Conservation (phyloP, 2,113 vertebrate genomes). For the Polyodon spathula region DNA sequence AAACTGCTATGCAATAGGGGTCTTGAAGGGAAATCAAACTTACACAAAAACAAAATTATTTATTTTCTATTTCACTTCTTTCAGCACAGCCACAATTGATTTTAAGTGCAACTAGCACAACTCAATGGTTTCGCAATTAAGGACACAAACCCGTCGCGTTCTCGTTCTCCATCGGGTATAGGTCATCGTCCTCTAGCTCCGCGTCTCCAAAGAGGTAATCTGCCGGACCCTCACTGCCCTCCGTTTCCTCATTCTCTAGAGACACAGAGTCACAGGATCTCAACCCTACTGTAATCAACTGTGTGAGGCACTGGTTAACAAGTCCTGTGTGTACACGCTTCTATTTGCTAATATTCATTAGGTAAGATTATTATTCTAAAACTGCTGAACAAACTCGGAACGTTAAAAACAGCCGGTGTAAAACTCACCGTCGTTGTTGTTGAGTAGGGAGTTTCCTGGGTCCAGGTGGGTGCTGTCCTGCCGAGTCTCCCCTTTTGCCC, state of each 20-base stretch:
- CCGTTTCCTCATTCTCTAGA: conserved; percentile 89
- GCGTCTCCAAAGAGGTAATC: conserved; percentile 90
- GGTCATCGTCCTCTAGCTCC: conserved; percentile 86
- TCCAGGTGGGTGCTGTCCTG: conserved; percentile 77
- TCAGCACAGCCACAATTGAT: too few relatives aligned
- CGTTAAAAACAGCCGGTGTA: not conserved
- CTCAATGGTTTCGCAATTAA: not conserved
- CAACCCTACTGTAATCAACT: not conserved
- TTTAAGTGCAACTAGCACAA: not conserved
- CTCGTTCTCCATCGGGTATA: conserved; percentile 88
- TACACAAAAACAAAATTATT: too few relatives aligned
- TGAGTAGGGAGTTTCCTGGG: conserved; percentile 70
- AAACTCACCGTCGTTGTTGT: conserved; percentile 77
- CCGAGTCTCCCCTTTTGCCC: conserved; percentile 80
- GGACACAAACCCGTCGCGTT: conserved; percentile 67
- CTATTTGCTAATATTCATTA: too few relatives aligned
- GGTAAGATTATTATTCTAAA: too few relatives aligned
- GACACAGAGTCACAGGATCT: not conserved
- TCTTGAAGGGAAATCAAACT: too few relatives aligned
- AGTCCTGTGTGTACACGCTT: too few relatives aligned
- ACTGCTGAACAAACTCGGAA: too few relatives aligned
- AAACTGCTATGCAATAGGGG: too few relatives aligned
- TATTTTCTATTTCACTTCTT: not conserved
- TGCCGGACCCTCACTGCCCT: conserved; percentile 87
- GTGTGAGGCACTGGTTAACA: too few relatives aligned